Evolutionary conservation across 2,797 vertebrate genomes (phyloP), one percentile per base, ranked within the genome.

Genomic region (Crenichthys baileyi): DNA sequence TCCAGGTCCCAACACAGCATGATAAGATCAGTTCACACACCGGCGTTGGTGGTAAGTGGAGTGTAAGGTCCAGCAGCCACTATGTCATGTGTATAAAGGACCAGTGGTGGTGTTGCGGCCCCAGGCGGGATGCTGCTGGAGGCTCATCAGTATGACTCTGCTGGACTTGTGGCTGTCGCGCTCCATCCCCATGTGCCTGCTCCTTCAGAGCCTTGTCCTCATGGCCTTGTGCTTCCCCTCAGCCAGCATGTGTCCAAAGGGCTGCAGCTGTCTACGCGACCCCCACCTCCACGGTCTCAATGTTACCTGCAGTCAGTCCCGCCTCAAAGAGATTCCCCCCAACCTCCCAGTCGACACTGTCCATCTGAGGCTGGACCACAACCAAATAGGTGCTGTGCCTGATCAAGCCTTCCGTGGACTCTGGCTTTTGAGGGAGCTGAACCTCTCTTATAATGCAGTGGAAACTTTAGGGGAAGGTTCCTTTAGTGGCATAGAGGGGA

Each of bases 141-240:
- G 90, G 96, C 94, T 92, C 76, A 94, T 95, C 97, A 97, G 96
- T 94, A 99, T 99, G 98, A 96, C 97, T 97, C 96, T 97, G 94
- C 96, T 98, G 97, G 97, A 99, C 97, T 95, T 99, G 96, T 99
- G 97, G 97, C 95, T 98, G 93, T 97, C 97, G 76, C 97, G 96
- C 87, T 98, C 97, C 94, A 96, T 99, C 96, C 97, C 98, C 97
- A 98, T 98, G 97, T 98, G 97, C 97, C 97, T 99, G 93, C 97
- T 99, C 91, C 96, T 99, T 86, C 97, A 99, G 94, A 99, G 98
- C 94, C 97, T 99, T 94, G 97, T 99, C 90, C 97, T 99, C 90
- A 98, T 99, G 97, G 97, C 97, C 94, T 96, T 98, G 95, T 99
- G 98, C 96, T 98, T 99, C 94, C 97, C 98, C 91, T 98, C 98